phyloP scores from a whole-genome alignment of 1,140 invertebrate species.

The Batillaria attramentaria region DNA sequence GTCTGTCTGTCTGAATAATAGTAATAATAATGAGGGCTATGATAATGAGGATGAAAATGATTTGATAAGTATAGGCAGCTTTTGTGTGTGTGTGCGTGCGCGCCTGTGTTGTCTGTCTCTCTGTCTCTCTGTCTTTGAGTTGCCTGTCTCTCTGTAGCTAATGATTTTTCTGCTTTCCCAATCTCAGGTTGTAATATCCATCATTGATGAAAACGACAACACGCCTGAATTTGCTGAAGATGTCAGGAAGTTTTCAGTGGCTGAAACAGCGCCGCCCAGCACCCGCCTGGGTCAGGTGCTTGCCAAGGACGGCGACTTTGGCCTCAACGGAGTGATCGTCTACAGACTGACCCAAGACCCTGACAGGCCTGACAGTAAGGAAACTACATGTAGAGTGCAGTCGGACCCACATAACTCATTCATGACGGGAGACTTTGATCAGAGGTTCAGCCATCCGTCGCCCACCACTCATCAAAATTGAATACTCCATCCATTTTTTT shows the following conservation, averaged over 20 bases:
- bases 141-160: not conserved
- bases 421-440: too few relatives aligned
- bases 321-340: conserved; percentile 48
- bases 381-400: too few relatives aligned
- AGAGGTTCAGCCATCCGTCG: too few relatives aligned
- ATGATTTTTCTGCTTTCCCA: conserved; percentile 26
- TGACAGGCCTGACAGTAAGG: too few relatives aligned
- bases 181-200: conserved; percentile 48
- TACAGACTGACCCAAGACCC: conserved; percentile 30
- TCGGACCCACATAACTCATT: too few relatives aligned
- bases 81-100: not conserved
- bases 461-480: too few relatives aligned
- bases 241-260: conserved; percentile 38
- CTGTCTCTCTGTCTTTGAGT: too few relatives aligned
- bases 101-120: not conserved
- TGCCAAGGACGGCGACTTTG: conserved; percentile 50
- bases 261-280: conserved; percentile 46
- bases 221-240: conserved; percentile 40
- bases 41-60: too few relatives aligned
- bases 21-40: too few relatives aligned
- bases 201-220: conserved; percentile 56
- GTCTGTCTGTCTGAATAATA: too few relatives aligned
- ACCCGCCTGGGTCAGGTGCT: conserved; percentile 39
- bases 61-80: too few relatives aligned
- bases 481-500: too few relatives aligned